Percentiles rank a stretch among this genome's conserved stretches.
These are phyloP conservation scores for Tapera naevia DNA, from an alignment of 2,797 vertebrate species.

Conservation along the genomic window DNA sequence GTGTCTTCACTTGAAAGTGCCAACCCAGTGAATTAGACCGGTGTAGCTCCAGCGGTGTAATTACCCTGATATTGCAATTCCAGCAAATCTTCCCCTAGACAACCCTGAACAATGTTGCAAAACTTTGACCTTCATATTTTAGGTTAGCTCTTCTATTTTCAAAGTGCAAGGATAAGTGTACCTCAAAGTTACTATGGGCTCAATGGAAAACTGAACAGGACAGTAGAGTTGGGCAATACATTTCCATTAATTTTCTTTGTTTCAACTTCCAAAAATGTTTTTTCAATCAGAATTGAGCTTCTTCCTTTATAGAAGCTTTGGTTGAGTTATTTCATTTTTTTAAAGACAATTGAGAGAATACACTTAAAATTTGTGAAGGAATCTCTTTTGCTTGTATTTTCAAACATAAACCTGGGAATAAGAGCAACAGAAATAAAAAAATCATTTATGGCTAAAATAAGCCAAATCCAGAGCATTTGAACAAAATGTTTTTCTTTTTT, in stretches of 20 bases:
- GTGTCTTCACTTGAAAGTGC: neutral
- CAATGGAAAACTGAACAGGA: neutral
- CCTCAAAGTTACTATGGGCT: neutral
- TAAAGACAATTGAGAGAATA: neutral
- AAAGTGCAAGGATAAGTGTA: neutral
- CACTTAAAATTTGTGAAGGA: neutral
- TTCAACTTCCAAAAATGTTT: neutral
- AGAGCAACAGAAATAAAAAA: neutral
- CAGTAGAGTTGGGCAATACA: neutral
- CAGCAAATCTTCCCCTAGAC: neutral
- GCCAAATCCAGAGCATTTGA: neutral
- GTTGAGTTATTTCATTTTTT: neutral
- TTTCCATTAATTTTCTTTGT: neutral
- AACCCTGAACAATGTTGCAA: neutral
- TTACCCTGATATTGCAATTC: neutral
- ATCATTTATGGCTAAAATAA: neutral
- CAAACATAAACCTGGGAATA: neutral
- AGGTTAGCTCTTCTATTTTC: neutral
- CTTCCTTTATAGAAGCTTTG: neutral
- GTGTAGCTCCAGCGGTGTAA: neutral
- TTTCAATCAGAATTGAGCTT: neutral
- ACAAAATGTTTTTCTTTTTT: neutral
- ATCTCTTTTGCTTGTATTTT: neutral
- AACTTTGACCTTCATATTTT: slow-evolving; percentile 5
- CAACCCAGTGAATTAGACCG: neutral